Evolutionary conservation across 92 coral and sea anemone genomes (phyloP).

Genomic region (Scolanthus callimorphus): DNA sequence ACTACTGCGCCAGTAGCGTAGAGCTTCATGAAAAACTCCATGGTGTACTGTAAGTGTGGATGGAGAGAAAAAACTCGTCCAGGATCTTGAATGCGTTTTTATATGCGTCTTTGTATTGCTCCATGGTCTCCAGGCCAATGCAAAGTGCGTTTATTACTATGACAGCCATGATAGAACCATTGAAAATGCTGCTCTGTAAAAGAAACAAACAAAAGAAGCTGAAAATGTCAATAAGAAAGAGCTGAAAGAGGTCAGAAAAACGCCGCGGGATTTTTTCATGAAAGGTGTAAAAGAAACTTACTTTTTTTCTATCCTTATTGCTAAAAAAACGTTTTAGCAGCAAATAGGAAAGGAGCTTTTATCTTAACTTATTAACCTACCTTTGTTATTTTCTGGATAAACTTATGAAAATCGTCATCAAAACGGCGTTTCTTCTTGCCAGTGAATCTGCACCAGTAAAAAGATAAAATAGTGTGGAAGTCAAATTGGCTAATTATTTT

Average conservation of each 20-base stretch:
- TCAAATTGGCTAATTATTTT: too few species aligned
- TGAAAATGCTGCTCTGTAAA: slow-evolving; percentile 67
- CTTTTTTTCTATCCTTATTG: too few species aligned
- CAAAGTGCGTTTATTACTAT: slow-evolving; percentile 80
- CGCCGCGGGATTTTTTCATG: slow-evolving; percentile 39
- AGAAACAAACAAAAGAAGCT: too few species aligned
- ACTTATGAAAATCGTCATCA: slow-evolving; percentile 85
- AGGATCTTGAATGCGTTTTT: slow-evolving; percentile 63
- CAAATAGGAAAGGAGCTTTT: too few species aligned
- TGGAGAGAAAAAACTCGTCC: slow-evolving; percentile 86
- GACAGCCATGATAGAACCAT: slow-evolving; percentile 88
- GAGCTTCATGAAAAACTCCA: slow-evolving; percentile 87
- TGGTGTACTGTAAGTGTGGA: too few species aligned
- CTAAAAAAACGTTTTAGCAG: too few species aligned
- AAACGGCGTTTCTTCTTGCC: slow-evolving; percentile 49
- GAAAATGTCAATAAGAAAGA: neutral
- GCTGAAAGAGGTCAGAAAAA: slow-evolving; percentile 9
- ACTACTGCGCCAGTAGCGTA: slow-evolving; percentile 99
- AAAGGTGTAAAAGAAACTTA: too few species aligned
- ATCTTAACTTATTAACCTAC: slow-evolving; percentile 57
- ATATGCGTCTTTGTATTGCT: slow-evolving; percentile 44
- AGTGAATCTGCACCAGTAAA: too few species aligned
- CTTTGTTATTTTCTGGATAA: slow-evolving; percentile 86
- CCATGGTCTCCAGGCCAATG: slow-evolving; percentile 93
- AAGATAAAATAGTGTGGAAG: too few species aligned